Evolutionary conservation across 1,140 invertebrate genomes (phyloP).

Genomic region (Drosophila lowei): DNA sequence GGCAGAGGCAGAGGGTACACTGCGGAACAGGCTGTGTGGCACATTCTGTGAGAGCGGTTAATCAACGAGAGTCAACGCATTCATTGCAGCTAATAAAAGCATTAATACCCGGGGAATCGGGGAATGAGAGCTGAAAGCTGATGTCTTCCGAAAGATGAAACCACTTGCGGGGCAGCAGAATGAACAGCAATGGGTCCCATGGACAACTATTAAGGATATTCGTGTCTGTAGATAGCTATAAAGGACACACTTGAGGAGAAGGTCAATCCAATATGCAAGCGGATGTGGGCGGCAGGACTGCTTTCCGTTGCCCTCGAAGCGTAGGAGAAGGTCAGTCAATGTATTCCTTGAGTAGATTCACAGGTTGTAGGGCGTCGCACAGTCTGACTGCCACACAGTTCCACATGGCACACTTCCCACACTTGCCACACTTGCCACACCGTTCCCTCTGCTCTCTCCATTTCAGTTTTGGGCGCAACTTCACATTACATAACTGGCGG

Average conservation of each 20-base stretch:
- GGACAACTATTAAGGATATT: no score
- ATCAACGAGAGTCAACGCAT: no score
- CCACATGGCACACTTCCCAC: no score
- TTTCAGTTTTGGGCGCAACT: slow-evolving; percentile 21
- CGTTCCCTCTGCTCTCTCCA: no score
- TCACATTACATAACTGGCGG: slow-evolving; percentile 39
- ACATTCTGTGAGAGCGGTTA: no score
- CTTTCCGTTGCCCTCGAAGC: slow-evolving; percentile 36
- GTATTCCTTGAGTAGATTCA: slow-evolving; percentile 31
- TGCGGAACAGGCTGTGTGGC: no score
- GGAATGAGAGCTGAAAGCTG: no score
- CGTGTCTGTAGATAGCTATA: slow-evolving; percentile 14
- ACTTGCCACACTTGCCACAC: no score
- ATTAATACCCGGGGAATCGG: slow-evolving; percentile 20
- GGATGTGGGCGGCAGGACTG: slow-evolving; percentile 16
- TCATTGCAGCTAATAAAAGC: slow-evolving; percentile 37
- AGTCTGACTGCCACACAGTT: slow-evolving; percentile 9
- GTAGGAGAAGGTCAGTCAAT: slow-evolving; percentile 56
- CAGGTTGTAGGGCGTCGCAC: slow-evolving; percentile 24
- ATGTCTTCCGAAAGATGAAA: no score
- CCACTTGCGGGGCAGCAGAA: no score
- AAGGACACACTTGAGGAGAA: slow-evolving; percentile 10
- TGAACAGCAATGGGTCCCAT: no score
- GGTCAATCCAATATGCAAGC: slow-evolving; percentile 35
- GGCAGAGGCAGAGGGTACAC: background rate